Evolutionary conservation across 2,113 vertebrate genomes (phyloP).

Genomic region (Melanocharis versteri): DNA sequence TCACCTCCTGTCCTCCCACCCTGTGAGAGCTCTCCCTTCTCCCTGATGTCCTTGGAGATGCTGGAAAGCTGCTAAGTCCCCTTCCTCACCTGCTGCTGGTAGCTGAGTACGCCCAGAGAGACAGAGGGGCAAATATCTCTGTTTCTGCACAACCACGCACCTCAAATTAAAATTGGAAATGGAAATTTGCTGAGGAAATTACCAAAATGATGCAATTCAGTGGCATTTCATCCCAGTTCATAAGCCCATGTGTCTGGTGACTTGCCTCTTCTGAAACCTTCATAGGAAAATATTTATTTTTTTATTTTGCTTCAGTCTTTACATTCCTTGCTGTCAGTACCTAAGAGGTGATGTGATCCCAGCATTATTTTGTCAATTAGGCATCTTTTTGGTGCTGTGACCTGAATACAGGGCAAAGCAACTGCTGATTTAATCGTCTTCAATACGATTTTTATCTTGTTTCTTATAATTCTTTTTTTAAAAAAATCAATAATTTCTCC

Average conservation of each 20-base stretch:
- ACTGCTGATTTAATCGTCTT: background rate
- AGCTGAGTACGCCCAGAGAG: background rate
- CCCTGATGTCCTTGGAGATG: background rate
- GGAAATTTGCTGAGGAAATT: background rate
- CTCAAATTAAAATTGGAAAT: background rate
- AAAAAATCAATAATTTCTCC: background rate
- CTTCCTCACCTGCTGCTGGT: background rate
- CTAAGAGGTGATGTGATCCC: background rate
- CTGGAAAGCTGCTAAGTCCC: background rate
- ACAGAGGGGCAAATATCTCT: background rate
- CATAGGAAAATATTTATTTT: accelerated
- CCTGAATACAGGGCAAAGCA: background rate
- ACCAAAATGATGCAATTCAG: background rate
- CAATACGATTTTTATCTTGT: background rate
- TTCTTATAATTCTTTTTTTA: background rate
- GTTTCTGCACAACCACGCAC: background rate
- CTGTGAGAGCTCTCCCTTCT: background rate
- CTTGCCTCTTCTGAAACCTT: background rate
- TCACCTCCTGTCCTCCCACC: background rate
- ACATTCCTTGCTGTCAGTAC: background rate
- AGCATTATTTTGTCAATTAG: background rate
- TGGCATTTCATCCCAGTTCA: background rate
- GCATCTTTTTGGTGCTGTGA: background rate
- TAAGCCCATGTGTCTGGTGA: accelerated
- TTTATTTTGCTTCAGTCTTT: background rate